Conservation (phyloP, 2,888 invertebrate species). For the Zhuqinia jingwanae region DNA sequence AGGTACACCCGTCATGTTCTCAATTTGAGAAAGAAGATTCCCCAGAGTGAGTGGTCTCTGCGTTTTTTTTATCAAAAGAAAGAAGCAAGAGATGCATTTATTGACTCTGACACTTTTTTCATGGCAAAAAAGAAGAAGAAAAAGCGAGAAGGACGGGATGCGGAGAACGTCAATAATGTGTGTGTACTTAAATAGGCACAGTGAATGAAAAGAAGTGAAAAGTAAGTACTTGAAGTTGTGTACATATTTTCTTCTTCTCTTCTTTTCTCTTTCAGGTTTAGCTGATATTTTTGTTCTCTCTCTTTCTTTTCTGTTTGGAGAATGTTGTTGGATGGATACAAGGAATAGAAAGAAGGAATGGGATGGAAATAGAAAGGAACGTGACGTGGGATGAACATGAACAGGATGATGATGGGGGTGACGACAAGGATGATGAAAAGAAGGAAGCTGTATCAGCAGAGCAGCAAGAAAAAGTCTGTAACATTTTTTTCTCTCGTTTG, state of each 20-base stretch:
- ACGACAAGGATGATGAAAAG: slow-evolving; percentile 32
- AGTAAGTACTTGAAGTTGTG: background rate
- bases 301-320: no score
- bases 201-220: background rate
- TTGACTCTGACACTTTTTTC: slow-evolving; percentile 70
- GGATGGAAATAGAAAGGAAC: background rate
- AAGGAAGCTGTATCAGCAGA: background rate
- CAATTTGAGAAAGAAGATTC: slow-evolving; percentile 61
- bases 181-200: slow-evolving; percentile 17
- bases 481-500: slow-evolving; percentile 9
- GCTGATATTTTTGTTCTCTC: background rate
- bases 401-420: background rate
- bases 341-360: no score
- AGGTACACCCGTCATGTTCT: slow-evolving; percentile 62
- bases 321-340: background rate
- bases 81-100: slow-evolving; percentile 71
- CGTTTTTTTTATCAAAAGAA: slow-evolving; percentile 52
- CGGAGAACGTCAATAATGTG: slow-evolving; percentile 41
- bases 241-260: background rate
- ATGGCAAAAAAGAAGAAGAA: slow-evolving; percentile 50
- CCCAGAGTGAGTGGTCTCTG: slow-evolving; percentile 45
- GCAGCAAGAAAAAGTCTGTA: background rate
- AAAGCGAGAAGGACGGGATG: background rate
- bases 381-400: slow-evolving; percentile 36
- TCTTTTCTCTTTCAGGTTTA: background rate